Base-by-base conservation (phyloP, 1,140 invertebrate genomes). In the Hypothenemus hampei region DNA sequence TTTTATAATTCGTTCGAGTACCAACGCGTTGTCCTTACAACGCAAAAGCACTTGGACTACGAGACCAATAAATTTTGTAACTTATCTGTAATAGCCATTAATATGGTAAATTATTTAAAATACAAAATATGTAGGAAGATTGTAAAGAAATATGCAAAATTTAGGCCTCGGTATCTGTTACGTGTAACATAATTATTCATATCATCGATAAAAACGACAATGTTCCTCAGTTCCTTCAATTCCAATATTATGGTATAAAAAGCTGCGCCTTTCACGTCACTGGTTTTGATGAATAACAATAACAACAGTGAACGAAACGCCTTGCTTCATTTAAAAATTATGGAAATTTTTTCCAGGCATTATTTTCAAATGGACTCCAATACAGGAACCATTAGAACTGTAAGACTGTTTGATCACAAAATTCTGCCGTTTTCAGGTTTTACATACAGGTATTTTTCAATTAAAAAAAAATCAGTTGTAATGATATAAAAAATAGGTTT, bases 361-460 rank as follows among this genome's bases (percentile, higher is more conserved):
- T 86, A 84, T 66, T 97, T 97, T 69, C 81, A 83, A 61, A 86
- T 97, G 54, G 91, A 96, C 71, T 81, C 87, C 1, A 89, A 82
- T 55, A 96, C 93, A 7, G 90, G 93, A 26, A 91, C 92, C 8
- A 84, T 97, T 40, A 79, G 84, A 58, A 88, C 89, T 0, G 78
- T 85, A 6, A 79, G 81, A 46, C 72, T 80, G 3, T 73, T 97
- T 29, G 93, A 97, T 72, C 87, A 90, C 69, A 93, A 97, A 71
- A 81, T 76, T 1, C 74, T 80, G 21, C 71, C 79, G 10, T 63
- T 49, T 71, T 71, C 43, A 61, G 61, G 7, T 71, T 71, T 29
- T 67, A 70, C 36, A 68, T 71, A 6, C 67, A 81, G 75, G 52
- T 55, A 37, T 37, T 37, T 37, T 37, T n/a, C n/a, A n/a, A n/a